phyloP scores from a whole-genome alignment of 2,888 invertebrate genomes.

The Coleophora flavipennella region DNA sequence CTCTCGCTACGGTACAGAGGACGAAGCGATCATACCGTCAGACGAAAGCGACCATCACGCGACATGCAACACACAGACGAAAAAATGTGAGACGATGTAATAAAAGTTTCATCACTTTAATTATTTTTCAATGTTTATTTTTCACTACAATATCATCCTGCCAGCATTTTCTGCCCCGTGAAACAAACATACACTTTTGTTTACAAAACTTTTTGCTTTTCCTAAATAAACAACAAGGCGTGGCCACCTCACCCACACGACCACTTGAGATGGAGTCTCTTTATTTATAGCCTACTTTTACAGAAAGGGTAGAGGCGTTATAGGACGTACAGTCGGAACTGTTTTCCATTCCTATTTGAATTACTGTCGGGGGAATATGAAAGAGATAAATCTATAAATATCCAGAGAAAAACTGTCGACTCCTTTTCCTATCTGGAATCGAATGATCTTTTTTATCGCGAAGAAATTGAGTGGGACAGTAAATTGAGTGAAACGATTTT shows the following conservation, averaged over 20 bases:
- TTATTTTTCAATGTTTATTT: no score
- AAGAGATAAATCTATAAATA: constrained; percentile 5
- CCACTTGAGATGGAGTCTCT: constrained; percentile 13
- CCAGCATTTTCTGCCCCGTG: no score
- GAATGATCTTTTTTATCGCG: background rate
- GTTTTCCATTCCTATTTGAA: constrained; percentile 8
- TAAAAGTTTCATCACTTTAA: no score
- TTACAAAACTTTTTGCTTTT: constrained; percentile 1
- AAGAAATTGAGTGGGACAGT: no score
- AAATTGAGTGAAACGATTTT: no score
- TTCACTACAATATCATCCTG: no score
- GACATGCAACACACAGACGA: no score
- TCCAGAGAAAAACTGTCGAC: background rate
- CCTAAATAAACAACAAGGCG: constrained; percentile 11
- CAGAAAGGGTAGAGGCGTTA: constrained; percentile 11
- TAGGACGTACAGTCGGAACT: constrained; percentile 2
- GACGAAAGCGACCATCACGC: no score
- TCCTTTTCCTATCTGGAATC: background rate
- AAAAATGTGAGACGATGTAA: no score
- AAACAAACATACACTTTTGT: no score
- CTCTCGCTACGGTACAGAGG: no score
- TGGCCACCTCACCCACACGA: constrained; percentile 10
- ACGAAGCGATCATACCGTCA: no score
- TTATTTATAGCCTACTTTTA: constrained; percentile 21
- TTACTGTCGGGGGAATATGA: constrained; percentile 8